These are phyloP conservation scores for Sylvietta virens DNA, from an alignment of 2,113 vertebrate species.

Conservation along the genomic window DNA sequence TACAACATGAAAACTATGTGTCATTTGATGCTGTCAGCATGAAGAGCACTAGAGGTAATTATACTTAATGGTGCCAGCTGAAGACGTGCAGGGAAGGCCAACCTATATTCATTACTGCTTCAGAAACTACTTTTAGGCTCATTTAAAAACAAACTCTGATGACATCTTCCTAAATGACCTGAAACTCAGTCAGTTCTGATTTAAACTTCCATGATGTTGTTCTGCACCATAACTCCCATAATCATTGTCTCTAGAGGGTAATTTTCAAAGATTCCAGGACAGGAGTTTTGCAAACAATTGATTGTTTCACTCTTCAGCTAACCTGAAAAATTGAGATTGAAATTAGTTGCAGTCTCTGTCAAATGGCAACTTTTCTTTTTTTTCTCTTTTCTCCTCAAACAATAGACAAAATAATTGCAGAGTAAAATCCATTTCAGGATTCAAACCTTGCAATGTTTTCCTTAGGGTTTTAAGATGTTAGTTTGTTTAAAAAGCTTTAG, in stretches of 20 bases:
- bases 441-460: background rate
- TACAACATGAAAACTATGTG: background rate
- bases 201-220: background rate
- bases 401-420: background rate
- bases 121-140: background rate
- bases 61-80: background rate
- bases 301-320: background rate
- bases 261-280: conserved; percentile 1
- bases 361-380: background rate
- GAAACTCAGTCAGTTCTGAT: background rate
- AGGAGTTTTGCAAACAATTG: background rate
- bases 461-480: background rate
- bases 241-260: background rate
- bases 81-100: background rate
- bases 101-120: background rate
- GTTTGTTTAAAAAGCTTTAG: background rate
- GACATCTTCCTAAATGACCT: background rate
- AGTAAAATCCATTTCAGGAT: background rate
- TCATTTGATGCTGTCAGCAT: background rate
- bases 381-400: background rate
- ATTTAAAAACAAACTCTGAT: background rate
- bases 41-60: background rate
- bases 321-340: background rate
- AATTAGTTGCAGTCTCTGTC: background rate
- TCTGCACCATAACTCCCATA: background rate